Evolutionary conservation across 1,140 invertebrate genomes (phyloP), one percentile per base, ranked within the genome.

Genomic region (Calycopis cecrops): DNA sequence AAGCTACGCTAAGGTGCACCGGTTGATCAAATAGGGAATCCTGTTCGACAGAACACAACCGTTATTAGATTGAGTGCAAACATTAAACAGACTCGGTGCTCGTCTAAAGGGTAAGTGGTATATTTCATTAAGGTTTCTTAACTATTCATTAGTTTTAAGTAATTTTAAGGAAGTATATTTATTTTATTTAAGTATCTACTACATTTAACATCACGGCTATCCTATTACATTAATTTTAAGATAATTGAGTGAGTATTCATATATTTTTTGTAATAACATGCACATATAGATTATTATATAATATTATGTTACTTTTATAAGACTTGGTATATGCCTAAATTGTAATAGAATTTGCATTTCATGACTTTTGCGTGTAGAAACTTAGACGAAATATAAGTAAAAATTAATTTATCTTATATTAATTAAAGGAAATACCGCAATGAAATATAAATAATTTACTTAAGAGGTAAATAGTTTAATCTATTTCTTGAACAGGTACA

Each of bases 401-500:
- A 28, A 9, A 28, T 53, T 33, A 49, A 33, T 47, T 47, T 17
- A 47, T 0, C 4, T 28, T 49, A 33, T 49, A 49, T 12, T 49
- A 6, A 49, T 49, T 49, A 14, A 9, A 28, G 51, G 28, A 53
- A 53, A 40, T 33, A 40, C 21, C 18, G 35, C 40, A 44, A 12
- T 44, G n/a, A 40, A 28, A 44, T 40, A 42, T 53, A 42, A 42
- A 28, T 53, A 40, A 44, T 53, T 42, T 53, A 53, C 51, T 52
- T 52, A 52, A 38, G 40, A 33, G 51, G 17, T 52, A 42, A 53
- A 33, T 40, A 74, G 63, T 73, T 71, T 73, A 66, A 59, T 66
- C 67, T 72, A 73, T 71, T 55, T 42, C 40, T 79, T 79, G 73
- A 85, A 79, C 80, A 76, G 78, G 71, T 71, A 77, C 60, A 68